Evolutionary conservation across 2,113 vertebrate species (phyloP), one percentile per base, ranked within the genome.

Genomic region (Entomyzon cyanotis): DNA sequence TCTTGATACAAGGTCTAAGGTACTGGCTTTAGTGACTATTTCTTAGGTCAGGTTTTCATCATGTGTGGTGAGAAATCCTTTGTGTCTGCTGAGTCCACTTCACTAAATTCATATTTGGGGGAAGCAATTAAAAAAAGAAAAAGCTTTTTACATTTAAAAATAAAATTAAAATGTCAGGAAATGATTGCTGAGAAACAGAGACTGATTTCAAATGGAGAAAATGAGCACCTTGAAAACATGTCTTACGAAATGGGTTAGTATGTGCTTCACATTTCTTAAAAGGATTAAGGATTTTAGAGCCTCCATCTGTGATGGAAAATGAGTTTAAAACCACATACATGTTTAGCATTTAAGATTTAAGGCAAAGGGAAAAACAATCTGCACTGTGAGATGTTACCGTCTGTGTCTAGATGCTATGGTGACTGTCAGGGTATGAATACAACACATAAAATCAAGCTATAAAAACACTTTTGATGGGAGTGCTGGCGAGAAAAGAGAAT

Each of bases 321-420:
- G 18, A 12, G 31, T 59, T 52, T 85, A 89, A 88, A 84, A 86
- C 37, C 63, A 60, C n/a, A 90, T 74, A 27, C 22, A 44, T 42
- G 73, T 86, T 91, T 92, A 86, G 42, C 71, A 91, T 86, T 90
- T 83, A 80, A 80, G 70, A 70, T 92, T 80, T 70, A 88, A 96
- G 31, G 79, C 46, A 95, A 79, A 78, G 71, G 20, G 28, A 90
- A 94, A 90, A 90, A 44, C 60, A 81, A 49, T 52, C 75, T 68
- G 77, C 49, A 84, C 87, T 84, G 42, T 49, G 50, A 94, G 71
- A 83, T 91, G 70, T 73, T 95, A 69, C 85, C 0, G 12, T 84
- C 90, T 87, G 50, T 83, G 42, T 84, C 89, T 95, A 85, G 67
- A 76, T 87, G 70, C 75, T 90, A 83, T 75, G 59, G 58, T 77